Evolutionary conservation across 2,888 invertebrate species (phyloP).

Genomic region (Sphaerophoria rueppellii): DNA sequence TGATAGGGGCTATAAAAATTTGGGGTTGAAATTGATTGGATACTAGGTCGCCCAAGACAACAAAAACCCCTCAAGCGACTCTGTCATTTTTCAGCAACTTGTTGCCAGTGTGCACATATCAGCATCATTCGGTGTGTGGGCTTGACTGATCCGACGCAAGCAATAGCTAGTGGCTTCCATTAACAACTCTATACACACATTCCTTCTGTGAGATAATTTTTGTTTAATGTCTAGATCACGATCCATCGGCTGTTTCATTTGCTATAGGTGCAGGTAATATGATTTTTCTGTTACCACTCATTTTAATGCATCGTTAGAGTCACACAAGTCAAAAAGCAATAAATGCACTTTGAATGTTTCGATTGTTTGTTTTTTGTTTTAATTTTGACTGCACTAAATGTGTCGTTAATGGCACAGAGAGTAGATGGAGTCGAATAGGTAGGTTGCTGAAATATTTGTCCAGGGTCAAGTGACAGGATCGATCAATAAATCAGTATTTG

Average conservation of each 20-base stretch:
- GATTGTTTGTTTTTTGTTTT: background rate
- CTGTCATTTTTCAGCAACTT: background rate
- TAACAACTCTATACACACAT: background rate
- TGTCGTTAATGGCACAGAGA: constrained; percentile 17
- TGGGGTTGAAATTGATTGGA: no score
- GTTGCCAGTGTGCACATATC: no score
- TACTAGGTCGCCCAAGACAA: no score
- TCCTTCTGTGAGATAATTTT: background rate
- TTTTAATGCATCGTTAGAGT: constrained; percentile 43
- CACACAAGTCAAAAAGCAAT: constrained; percentile 49
- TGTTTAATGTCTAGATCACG: constrained; percentile 47
- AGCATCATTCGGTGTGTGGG: constrained; percentile 42
- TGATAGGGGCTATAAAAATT: no score
- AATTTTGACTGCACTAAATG: constrained; percentile 29
- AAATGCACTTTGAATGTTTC: constrained; percentile 21
- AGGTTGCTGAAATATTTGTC: background rate
- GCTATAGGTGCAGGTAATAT: constrained; percentile 51
- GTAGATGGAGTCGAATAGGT: background rate
- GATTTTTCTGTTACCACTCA: constrained; percentile 46
- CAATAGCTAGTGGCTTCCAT: background rate
- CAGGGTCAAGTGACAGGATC: constrained; percentile 67
- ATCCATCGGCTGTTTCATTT: constrained; percentile 14
- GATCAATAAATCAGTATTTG: constrained; percentile 52
- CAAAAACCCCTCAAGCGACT: no score
- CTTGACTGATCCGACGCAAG: constrained; percentile 27